Evolutionary conservation across 2,797 vertebrate genomes (phyloP), one percentile per base, ranked within the genome.

Genomic region (Bucorvus abyssinicus): DNA sequence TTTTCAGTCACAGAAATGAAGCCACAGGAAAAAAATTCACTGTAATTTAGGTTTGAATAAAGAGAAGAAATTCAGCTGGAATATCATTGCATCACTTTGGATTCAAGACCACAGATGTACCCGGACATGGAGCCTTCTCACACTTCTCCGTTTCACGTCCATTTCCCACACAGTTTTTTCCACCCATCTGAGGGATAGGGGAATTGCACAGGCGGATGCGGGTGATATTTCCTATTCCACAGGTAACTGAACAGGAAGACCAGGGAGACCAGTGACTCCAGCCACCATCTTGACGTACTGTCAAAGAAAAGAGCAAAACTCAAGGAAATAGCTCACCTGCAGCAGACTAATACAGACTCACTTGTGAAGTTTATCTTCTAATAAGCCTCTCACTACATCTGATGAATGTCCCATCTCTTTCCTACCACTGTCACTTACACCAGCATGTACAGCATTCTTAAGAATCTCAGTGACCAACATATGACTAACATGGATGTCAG

Each of bases 241-340:
- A 99, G 24, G 99, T 99, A 75, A 99, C 98, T 0, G 99, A 99
- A 97, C 99, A 99, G 14, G 99, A 99, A 1, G 99, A 99, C 99
- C 99, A 99, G 1, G 99, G 99, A 0, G 99, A 99, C 99, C 99
- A 99, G 96, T 99, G 98, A 95, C 99, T 99, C 99, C 99, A 99
- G 34, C 99, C 99, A n/a, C 99, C 99, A 16, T 99, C 98, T 64
- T 99, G 99, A 84, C 98, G 99, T 94, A 99, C 99, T 99, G 67
- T 26, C 50, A 94, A 30, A 60, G 8, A 34, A 64, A 81, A 96
- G 69, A 90, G 49, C 40, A 95, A 49, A 81, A 70, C 7, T 91
- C n/a, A 85, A 59, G 10, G 32, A 64, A 42, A 49, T 8, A 45
- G 26, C 21, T 26, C 59, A 79, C 18, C 10, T 75, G 47, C n/a